Percentiles rank a stretch among this genome's conserved stretches.
Conservation (phyloP, 2,888 invertebrate genomes). For the Dryobota labecula region DNA sequence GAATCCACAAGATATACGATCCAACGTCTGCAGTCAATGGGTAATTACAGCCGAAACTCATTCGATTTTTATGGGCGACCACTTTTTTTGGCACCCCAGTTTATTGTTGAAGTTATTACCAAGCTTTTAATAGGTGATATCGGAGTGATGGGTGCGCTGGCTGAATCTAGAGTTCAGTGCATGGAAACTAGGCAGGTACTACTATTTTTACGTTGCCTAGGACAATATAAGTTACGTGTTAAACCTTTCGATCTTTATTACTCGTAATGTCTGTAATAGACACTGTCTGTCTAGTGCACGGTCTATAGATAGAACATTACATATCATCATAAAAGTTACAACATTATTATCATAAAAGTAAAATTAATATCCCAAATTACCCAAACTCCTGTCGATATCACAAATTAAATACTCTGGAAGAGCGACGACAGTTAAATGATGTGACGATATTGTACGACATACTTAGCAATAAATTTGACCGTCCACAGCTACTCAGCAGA, state of each 20-base stretch:
- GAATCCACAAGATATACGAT: slow-evolving; percentile 60
- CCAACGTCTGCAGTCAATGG: slow-evolving; percentile 67
- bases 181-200: not conserved
- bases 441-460: too few relatives aligned
- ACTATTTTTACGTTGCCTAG: not conserved
- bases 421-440: too few relatives aligned
- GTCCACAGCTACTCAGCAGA: too few relatives aligned
- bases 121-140: slow-evolving; percentile 49
- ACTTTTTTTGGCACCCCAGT: slow-evolving; percentile 59
- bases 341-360: too few relatives aligned
- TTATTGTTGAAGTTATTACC: slow-evolving; percentile 56
- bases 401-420: too few relatives aligned
- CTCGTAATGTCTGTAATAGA: not conserved
- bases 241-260: not conserved
- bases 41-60: slow-evolving; percentile 67
- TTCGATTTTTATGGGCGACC: slow-evolving; percentile 63
- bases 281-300: not conserved
- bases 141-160: slow-evolving; percentile 20
- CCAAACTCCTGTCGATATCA: too few relatives aligned
- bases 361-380: too few relatives aligned
- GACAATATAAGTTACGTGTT: too few relatives aligned
- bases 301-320: not conserved
- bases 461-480: too few relatives aligned
- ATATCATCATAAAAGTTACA: too few relatives aligned
- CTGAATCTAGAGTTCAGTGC: not conserved